Conservation (phyloP, 2,888 invertebrate species). For the Cetonia aurata region DNA sequence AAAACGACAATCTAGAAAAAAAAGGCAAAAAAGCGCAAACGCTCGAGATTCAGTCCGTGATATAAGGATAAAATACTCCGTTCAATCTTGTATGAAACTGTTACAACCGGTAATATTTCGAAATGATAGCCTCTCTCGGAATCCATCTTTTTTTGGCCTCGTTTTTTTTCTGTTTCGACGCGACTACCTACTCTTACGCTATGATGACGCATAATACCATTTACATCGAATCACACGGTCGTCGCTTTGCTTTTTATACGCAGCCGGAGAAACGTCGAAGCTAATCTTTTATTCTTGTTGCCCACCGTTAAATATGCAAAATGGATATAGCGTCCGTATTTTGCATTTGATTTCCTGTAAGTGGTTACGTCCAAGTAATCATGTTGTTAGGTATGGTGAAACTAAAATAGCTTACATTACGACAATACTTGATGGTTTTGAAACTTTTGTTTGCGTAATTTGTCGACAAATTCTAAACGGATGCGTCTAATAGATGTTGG, state of each 20-base stretch:
- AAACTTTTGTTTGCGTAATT: neutral
- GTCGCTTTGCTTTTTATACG: slow-evolving; percentile 18
- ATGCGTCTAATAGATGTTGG: no score
- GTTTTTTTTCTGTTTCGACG: slow-evolving; percentile 14
- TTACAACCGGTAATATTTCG: slow-evolving; percentile 46
- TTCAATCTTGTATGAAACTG: slow-evolving; percentile 51
- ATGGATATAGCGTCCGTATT: slow-evolving; percentile 1
- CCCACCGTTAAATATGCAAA: slow-evolving; percentile 14
- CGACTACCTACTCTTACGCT: slow-evolving; percentile 2
- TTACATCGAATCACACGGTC: slow-evolving; percentile 17
- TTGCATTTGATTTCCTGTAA: neutral
- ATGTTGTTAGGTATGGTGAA: neutral
- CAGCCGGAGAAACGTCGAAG: neutral
- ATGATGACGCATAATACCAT: slow-evolving; percentile 34
- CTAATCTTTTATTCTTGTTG: slow-evolving; percentile 26
- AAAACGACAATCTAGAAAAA: slow-evolving; percentile 26
- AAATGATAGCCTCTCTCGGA: slow-evolving; percentile 25
- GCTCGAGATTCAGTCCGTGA: slow-evolving; percentile 31
- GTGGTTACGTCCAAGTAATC: neutral
- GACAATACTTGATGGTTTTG: neutral
- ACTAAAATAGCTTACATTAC: neutral
- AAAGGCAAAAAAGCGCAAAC: slow-evolving; percentile 36
- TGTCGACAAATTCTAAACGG: no score
- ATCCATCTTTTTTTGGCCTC: slow-evolving; percentile 18
- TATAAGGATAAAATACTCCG: slow-evolving; percentile 43